Evolutionary conservation across 2,113 vertebrate genomes (phyloP).

Genomic region (Pteropus alecto): DNA sequence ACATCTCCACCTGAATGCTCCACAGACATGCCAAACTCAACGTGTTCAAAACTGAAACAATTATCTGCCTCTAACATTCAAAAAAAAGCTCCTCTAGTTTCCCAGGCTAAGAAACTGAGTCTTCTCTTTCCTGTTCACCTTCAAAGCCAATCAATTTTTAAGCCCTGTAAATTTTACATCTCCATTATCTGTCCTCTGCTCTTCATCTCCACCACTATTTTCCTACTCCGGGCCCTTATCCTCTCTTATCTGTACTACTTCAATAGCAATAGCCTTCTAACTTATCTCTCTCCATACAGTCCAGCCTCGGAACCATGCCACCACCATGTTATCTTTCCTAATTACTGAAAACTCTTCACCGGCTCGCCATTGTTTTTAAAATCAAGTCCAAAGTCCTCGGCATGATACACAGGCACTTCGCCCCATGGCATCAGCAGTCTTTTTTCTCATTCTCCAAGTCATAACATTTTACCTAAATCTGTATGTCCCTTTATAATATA

Average conservation of each 20-base stretch:
- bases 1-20: neutral
- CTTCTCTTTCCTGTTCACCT: neutral
- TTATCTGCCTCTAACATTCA: neutral
- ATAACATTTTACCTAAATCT: neutral
- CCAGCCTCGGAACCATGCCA: neutral
- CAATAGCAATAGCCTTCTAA: neutral
- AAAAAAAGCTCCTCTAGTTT: neutral
- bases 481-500: neutral
- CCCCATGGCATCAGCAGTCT: neutral
- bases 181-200: neutral
- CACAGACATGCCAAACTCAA: neutral
- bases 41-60: neutral
- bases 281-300: neutral
- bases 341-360: neutral
- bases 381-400: slow-evolving; percentile 39
- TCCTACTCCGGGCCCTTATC: neutral
- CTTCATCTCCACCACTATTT: neutral
- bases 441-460: neutral
- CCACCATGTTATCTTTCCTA: neutral
- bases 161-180: neutral
- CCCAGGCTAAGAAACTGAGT: neutral
- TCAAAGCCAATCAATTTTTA: neutral
- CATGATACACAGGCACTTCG: neutral
- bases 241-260: neutral
- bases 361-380: neutral